Evolutionary conservation across 2,888 invertebrate species (phyloP), one percentile per base, ranked within the genome.

Genomic region (Pammene fasciana): DNA sequence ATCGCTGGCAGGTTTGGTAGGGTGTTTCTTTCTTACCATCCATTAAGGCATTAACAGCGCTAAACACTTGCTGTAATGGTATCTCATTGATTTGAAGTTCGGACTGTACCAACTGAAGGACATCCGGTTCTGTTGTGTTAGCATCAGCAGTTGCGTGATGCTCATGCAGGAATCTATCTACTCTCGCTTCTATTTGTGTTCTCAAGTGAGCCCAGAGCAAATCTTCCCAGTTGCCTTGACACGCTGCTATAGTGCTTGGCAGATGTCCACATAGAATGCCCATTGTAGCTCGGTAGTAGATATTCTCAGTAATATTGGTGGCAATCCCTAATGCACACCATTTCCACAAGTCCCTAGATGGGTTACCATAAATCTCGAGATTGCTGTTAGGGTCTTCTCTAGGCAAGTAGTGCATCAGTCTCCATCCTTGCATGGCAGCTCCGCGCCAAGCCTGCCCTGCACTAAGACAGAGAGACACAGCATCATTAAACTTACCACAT

Each of bases 401-500:
- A 79, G 97, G 97, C 7, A 97, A 95, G 90, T 99, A 98, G 82
- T 98, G 97, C 78, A 96, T 94, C 38, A 98, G 92, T 67, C 95
- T 94, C 98, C 98, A 98, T 4, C 99, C 99, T 85, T 98, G 96
- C 48, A 99, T 89, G 26, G 97, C 95, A 5, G 97, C 97, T 0
- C 98, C 98, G 61, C 97, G 93, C 98, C 98, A 98, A 1, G 96
- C 95, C 85, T 99, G 98, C 0, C 99, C 99, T 78, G 96, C 96
- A 80, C 95, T 96, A 54, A 95, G 94, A 79, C 98, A 97, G 45
- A 98, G 86, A 72, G 96, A 94, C 81, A 98, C 95, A 1, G 98
- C 98, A 86, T 96, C 96, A 75, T 96, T 95, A 71, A 98, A 94
- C 77, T 96, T 95, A 0, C 99, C 99, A 84, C 97, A 97, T 38